These are phyloP conservation scores for Drosophila navojoa DNA, from an alignment of 1,140 invertebrate genomes.

Conservation along the genomic window DNA sequence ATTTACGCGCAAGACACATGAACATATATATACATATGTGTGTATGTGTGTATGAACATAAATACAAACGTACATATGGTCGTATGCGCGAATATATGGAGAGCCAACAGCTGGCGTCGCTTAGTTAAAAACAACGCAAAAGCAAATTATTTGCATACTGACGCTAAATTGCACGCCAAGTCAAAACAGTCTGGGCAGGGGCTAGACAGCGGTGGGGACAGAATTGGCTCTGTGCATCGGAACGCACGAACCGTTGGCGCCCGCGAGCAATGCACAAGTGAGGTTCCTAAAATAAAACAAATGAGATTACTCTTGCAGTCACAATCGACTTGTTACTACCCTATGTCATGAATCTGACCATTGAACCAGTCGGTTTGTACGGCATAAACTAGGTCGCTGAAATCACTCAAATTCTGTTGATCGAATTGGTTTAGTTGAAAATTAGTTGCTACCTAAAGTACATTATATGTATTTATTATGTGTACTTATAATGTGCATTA, in stretches of 20 bases:
- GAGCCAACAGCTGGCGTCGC: slow-evolving; percentile 57
- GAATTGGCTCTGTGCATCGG: slow-evolving; percentile 13
- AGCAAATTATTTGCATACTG: slow-evolving; percentile 42
- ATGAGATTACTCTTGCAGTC: not conserved
- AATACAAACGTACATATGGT: not conserved
- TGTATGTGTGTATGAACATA: not conserved
- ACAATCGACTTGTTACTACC: slow-evolving; percentile 5
- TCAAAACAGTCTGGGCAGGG: slow-evolving; percentile 11
- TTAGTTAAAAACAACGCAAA: slow-evolving; percentile 44
- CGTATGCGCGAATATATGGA: not conserved
- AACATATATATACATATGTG: not conserved
- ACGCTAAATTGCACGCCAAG: slow-evolving; percentile 32
- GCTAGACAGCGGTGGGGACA: slow-evolving; percentile 35
- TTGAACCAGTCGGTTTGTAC: no score
- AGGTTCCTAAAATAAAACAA: slow-evolving; percentile 69
- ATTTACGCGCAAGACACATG: not conserved
- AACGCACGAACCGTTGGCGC: slow-evolving; percentile 56
- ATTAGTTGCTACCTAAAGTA: no score
- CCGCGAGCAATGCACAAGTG: slow-evolving; percentile 52
- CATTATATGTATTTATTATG: no score
- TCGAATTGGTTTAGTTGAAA: no score
- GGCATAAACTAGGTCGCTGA: no score
- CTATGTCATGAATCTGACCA: not conserved
- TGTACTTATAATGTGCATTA: no score
- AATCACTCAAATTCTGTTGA: no score